Evolutionary conservation across 2,888 invertebrate genomes (phyloP).

Genomic region (Reticulitermes lucifugus): DNA sequence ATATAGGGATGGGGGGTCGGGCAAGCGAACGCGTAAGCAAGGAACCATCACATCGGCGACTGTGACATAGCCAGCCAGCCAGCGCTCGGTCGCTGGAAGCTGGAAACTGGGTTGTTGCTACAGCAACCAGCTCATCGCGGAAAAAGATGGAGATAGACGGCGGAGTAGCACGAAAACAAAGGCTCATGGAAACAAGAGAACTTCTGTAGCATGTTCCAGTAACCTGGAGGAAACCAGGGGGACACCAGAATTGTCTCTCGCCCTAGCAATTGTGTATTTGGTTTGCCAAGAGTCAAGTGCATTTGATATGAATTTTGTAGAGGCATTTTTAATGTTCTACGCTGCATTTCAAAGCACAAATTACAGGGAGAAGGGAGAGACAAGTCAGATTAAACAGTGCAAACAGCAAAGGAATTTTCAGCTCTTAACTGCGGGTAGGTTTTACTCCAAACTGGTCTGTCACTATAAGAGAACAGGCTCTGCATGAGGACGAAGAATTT

Average conservation of each 20-base stretch:
- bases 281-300: too few relatives aligned
- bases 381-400: too few relatives aligned
- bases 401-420: too few relatives aligned
- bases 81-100: conserved; percentile 22
- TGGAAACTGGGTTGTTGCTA: conserved; percentile 45
- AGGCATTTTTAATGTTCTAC: too few relatives aligned
- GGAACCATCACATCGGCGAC: not conserved
- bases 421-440: too few relatives aligned
- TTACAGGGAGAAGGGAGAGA: too few relatives aligned
- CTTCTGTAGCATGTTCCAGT: not conserved
- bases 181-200: not conserved
- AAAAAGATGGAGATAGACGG: not conserved
- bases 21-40: not conserved
- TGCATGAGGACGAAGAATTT: too few relatives aligned
- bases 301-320: too few relatives aligned
- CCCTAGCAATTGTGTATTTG: too few relatives aligned
- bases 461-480: too few relatives aligned
- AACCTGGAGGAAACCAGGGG: not conserved
- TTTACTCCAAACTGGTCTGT: too few relatives aligned
- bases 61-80: not conserved
- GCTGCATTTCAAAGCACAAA: too few relatives aligned
- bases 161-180: not conserved
- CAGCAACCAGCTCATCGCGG: conserved; percentile 30
- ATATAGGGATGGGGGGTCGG: not conserved
- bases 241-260: not conserved